Base-by-base conservation (phyloP, 2,113 vertebrate genomes). In the Abramis brama region DNA sequence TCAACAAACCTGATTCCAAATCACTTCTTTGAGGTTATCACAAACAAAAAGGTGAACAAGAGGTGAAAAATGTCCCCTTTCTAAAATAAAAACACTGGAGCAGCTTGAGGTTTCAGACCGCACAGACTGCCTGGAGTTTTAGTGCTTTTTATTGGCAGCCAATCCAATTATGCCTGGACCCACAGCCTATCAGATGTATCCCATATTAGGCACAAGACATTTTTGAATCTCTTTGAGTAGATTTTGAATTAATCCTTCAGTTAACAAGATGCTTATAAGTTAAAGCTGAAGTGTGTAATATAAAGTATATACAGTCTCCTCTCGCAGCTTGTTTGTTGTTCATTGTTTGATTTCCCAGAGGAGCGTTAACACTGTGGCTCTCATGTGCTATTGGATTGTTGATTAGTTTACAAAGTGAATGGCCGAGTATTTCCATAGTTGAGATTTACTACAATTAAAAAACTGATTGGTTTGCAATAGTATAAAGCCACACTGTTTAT, bases 51-150 rank as follows among this genome's bases (percentile, higher is more conserved):
- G 71, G 71, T 47, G 71, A 74, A 74, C 25, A 74, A 60, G 79
- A 81, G 66, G 79, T 59, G 71, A 83, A 71, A 70, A 60, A 60
- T 81, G 60, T 57, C 62, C 39, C 25, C 52, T 59, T 21, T 23
- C n/a, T 74, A 15, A 47, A 25, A 47, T 47, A 15, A 39, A 57
- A 64, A 78, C 82, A 59, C 59, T 66, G 12, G 73, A 75, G n/a
- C 12, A 17, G 43, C 13, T 75, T 75, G 71, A 47, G 71, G 71
- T 75, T 47, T 75, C 71, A 75, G 43, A 75, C 60, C 1, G 25
- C 23, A 57, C 70, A 25, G 25, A 17, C 30, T 79, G 27, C 33
- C 10, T 79, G 64, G n/a, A 79, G 64, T 39, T 85, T 84, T 50
- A 79, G 15, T 55, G 57, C 43, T 64, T 70, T 39, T 87, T 70